Evolutionary conservation across 2,888 invertebrate species (phyloP).

Genomic region (Glaucopsyche alexis): DNA sequence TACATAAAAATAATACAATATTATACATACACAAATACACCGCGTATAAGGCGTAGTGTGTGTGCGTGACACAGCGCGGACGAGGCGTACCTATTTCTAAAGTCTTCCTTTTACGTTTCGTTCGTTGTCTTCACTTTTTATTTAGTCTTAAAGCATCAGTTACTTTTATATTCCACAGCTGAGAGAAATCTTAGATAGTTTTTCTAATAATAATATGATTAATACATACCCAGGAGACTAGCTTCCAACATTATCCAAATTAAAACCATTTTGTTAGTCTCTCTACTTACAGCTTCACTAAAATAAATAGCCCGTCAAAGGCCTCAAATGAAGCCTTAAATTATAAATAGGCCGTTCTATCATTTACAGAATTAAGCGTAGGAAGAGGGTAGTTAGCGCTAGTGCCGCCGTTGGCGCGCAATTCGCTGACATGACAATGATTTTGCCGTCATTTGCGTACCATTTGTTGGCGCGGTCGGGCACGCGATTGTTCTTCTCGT

Average conservation of each 20-base stretch:
- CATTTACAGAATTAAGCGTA: slow-evolving; percentile 40
- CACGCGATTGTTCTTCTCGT: slow-evolving; percentile 66
- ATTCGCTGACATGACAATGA: slow-evolving; percentile 51
- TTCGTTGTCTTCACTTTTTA: too few relatives aligned
- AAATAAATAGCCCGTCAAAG: slow-evolving; percentile 11
- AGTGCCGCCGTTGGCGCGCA: slow-evolving; percentile 44
- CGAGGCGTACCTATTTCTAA: too few relatives aligned
- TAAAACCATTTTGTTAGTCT: neutral
- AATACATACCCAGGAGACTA: neutral
- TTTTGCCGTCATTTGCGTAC: slow-evolving; percentile 72
- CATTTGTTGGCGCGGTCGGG: slow-evolving; percentile 76
- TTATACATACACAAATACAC: too few relatives aligned
- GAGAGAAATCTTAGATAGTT: too few relatives aligned
- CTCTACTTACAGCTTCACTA: slow-evolving; percentile 13
- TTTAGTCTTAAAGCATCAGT: too few relatives aligned
- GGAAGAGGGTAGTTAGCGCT: slow-evolving; percentile 48
- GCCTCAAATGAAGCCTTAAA: slow-evolving; percentile 30
- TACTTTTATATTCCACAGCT: too few relatives aligned
- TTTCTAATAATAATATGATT: too few relatives aligned
- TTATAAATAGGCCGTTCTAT: slow-evolving; percentile 27
- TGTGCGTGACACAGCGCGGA: too few relatives aligned
- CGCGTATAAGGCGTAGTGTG: too few relatives aligned
- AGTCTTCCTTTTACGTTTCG: too few relatives aligned
- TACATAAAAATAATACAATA: too few relatives aligned
- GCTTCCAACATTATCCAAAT: neutral